A percentile compares a stretch with the other conserved stretches of the same genome.
Conservation (phyloP, 1,140 invertebrate genomes). For the Melitaea cinxia region DNA sequence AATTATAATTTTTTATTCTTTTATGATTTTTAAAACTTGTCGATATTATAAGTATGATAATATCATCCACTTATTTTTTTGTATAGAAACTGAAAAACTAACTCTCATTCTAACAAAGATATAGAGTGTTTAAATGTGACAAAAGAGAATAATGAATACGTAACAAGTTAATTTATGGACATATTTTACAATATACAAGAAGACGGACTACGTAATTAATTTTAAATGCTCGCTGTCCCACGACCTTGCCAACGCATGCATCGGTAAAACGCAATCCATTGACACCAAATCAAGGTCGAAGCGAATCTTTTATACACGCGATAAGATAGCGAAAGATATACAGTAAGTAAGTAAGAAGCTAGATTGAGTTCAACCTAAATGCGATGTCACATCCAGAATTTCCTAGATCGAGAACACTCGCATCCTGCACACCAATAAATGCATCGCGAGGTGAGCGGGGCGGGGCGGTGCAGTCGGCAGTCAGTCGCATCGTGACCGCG, state of each 20-base stretch:
- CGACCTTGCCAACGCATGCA: neutral
- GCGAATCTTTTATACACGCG: neutral
- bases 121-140: no score
- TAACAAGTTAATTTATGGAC: no score
- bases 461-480: slow-evolving; percentile 57
- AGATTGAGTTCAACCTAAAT: neutral
- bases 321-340: neutral
- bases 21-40: no score
- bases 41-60: no score
- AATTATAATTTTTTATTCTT: no score
- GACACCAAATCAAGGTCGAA: neutral
- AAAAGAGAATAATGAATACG: no score
- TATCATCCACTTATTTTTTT: no score
- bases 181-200: no score
- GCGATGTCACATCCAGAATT: slow-evolving; percentile 23
- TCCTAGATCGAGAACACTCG: slow-evolving; percentile 48
- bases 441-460: slow-evolving; percentile 53
- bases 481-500: slow-evolving; percentile 66
- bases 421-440: slow-evolving; percentile 69
- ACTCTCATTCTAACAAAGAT: no score
- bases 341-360: neutral
- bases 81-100: no score
- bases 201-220: neutral
- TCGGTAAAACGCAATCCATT: neutral
- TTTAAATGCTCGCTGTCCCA: neutral